Evolutionary conservation across 1,140 invertebrate species (phyloP).

Genomic region (Hyles vespertilio): DNA sequence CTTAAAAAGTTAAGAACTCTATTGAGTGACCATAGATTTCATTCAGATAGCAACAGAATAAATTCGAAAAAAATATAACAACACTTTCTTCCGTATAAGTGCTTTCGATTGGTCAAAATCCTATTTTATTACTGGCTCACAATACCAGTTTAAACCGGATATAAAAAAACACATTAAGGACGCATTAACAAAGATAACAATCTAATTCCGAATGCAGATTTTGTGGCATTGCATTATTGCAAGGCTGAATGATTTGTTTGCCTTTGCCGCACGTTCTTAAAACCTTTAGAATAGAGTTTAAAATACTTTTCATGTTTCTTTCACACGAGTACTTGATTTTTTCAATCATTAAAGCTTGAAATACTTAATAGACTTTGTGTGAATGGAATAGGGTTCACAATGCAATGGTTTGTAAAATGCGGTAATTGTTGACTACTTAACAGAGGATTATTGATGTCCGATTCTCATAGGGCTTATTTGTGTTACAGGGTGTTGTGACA

Average conservation of each 20-base stretch:
- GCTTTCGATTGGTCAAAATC: slow-evolving; percentile 40
- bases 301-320: slow-evolving; percentile 1
- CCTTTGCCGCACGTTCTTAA: slow-evolving; percentile 16
- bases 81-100: slow-evolving; percentile 59
- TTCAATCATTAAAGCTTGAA: neutral
- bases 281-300: neutral
- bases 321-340: slow-evolving; percentile 3
- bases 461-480: slow-evolving; percentile 20
- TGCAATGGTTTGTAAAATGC: slow-evolving; percentile 4
- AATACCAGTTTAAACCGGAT: slow-evolving; percentile 45
- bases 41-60: slow-evolving; percentile 20
- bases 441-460: slow-evolving; percentile 31
- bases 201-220: slow-evolving; percentile 56
- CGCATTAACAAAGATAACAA: slow-evolving; percentile 55
- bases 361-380: neutral
- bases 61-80: slow-evolving; percentile 43
- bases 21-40: slow-evolving; percentile 11
- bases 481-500: slow-evolving; percentile 3
- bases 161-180: slow-evolving; percentile 46
- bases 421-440: slow-evolving; percentile 11
- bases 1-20: neutral
- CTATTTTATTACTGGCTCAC: slow-evolving; percentile 17
- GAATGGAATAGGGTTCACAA: neutral
- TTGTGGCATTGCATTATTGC: slow-evolving; percentile 31
- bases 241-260: slow-evolving; percentile 32